Percentiles rank a stretch among this genome's conserved stretches.
These are phyloP conservation scores for Caenorhabditis elegans DNA, from an alignment of 1,140 invertebrate species.

Conservation along the genomic window DNA sequence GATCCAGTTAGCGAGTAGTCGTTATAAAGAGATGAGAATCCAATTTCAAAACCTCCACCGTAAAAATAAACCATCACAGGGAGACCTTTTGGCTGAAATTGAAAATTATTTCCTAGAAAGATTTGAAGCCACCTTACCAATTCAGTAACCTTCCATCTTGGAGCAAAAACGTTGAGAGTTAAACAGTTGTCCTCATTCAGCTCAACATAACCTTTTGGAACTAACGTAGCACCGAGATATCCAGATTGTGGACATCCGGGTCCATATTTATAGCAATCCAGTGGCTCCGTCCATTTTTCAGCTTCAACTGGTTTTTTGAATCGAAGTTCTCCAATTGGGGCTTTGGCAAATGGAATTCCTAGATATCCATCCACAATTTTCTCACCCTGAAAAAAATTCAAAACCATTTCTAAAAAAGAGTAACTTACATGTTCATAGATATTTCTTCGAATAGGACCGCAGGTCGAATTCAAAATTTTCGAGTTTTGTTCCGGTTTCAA, in stretches of 20 bases:
- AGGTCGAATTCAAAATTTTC: not conserved
- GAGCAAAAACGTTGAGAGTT: slow-evolving; percentile 84
- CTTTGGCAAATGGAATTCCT: not conserved
- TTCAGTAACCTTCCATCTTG: slow-evolving; percentile 67
- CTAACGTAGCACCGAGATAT: not conserved
- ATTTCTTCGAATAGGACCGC: not conserved
- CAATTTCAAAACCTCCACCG: slow-evolving; percentile 79
- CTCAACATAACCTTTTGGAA: not conserved
- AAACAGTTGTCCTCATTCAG: slow-evolving; percentile 81
- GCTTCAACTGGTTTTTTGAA: not conserved
- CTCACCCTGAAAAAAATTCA: not conserved
- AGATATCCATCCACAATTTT: not conserved
- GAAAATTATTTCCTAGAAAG: not conserved
- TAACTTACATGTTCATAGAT: not conserved
- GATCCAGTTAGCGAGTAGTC: slow-evolving; percentile 74
- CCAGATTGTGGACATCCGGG: not conserved
- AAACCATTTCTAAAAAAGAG: not conserved
- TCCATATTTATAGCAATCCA: not conserved
- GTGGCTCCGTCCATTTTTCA: not conserved
- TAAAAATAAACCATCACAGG: slow-evolving; percentile 95
- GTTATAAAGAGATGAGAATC: slow-evolving; percentile 70
- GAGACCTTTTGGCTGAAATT: slow-evolving; percentile 41
- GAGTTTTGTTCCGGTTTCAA: not conserved
- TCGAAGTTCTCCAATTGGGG: not conserved
- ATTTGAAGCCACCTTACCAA: not conserved